These are phyloP conservation scores for Danio kyathit DNA, from an alignment of 2,797 vertebrate species.

Conservation along the genomic window DNA sequence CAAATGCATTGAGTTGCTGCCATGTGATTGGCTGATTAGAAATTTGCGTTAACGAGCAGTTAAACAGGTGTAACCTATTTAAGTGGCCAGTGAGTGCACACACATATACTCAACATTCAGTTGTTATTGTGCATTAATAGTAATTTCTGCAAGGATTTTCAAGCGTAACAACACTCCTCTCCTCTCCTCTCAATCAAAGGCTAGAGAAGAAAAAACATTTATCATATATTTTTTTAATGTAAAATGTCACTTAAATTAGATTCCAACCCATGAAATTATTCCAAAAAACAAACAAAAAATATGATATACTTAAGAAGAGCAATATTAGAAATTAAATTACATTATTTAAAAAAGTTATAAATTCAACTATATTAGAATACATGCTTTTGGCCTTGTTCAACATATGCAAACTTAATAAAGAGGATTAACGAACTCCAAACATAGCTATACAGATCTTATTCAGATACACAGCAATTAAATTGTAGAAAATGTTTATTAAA, in stretches of 20 bases:
- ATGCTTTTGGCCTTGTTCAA: conserved; percentile 45
- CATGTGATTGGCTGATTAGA: too few species aligned
- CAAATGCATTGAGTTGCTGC: too few species aligned
- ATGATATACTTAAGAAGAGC: not conserved
- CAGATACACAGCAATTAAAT: conserved; percentile 61
- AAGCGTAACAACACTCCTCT: not conserved
- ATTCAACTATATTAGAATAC: conserved; percentile 4
- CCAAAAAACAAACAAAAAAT: not conserved
- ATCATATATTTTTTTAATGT: not conserved
- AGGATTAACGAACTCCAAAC: conserved; percentile 5
- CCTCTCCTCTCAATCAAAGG: not conserved
- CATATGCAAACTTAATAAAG: conserved; percentile 20
- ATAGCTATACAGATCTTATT: conserved; percentile 1
- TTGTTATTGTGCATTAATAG: not conserved
- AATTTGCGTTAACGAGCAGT: too few species aligned
- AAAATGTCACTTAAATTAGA: conserved; percentile 15
- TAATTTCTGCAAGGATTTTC: not conserved
- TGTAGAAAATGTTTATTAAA: conserved; percentile 67
- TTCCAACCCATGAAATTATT: conserved; percentile 1
- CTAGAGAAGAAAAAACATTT: conserved; percentile 18
- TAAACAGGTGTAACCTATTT: too few species aligned
- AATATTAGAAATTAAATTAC: conserved; percentile 12
- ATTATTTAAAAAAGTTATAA: conserved; percentile 32
- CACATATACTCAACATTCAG: not conserved
- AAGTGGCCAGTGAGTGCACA: too few species aligned